Evolutionary conservation across 2,797 vertebrate genomes (phyloP).

Genomic region (Dipus sagitta): DNA sequence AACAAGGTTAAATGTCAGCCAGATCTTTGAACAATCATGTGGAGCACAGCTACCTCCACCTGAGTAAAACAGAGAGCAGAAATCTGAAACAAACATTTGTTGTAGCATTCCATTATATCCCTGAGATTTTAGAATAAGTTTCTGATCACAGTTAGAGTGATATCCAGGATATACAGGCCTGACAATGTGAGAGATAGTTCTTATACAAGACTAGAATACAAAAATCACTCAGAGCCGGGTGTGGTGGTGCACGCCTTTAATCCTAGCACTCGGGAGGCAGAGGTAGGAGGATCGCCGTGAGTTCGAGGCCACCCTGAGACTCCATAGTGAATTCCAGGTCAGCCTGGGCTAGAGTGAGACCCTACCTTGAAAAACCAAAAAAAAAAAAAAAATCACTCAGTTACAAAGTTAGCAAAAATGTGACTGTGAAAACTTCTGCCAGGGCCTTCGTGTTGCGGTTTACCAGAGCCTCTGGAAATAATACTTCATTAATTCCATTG

Average conservation of each 20-base stretch:
- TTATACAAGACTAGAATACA: conserved; percentile 21
- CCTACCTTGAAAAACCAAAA: no score
- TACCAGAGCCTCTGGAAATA: not conserved
- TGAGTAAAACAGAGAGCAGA: not conserved
- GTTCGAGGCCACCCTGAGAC: no score
- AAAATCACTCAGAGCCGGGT: not conserved
- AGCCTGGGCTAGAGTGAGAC: no score
- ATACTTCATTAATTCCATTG: not conserved
- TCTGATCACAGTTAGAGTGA: not conserved
- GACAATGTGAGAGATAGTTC: not conserved
- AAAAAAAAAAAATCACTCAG: not conserved
- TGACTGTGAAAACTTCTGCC: not conserved
- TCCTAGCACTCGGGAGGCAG: no score
- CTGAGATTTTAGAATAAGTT: conserved; percentile 2
- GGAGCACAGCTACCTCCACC: not conserved
- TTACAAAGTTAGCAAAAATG: not conserved
- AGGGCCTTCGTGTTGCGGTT: not conserved
- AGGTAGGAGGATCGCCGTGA: no score
- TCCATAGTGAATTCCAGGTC: no score
- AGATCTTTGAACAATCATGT: not conserved
- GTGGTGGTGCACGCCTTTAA: no score
- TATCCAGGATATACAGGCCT: not conserved
- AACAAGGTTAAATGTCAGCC: not conserved
- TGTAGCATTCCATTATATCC: not conserved
- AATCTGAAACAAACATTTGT: not conserved